Conservation (phyloP, 1,140 invertebrate species). For the Meloidogyne hapla region DNA sequence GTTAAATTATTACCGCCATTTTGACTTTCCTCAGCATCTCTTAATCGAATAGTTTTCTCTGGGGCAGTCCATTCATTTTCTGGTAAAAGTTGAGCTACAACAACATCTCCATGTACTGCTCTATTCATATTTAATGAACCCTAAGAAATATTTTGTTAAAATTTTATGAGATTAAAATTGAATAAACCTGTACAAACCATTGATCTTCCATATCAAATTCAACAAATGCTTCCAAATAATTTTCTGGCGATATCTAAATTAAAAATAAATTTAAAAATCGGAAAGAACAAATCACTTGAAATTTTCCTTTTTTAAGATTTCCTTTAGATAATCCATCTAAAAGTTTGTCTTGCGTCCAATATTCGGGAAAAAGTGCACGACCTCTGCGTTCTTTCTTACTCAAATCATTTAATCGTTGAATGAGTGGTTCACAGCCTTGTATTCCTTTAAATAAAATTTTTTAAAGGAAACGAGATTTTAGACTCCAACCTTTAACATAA, state of each 20-base stretch:
- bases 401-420: slow-evolving; percentile 40
- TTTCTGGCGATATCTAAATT: slow-evolving; percentile 46
- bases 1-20: slow-evolving; percentile 45
- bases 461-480: slow-evolving; percentile 11
- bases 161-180: neutral
- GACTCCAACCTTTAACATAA: slow-evolving; percentile 41
- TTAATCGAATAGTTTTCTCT: slow-evolving; percentile 62
- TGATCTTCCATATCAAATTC: slow-evolving; percentile 36
- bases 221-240: slow-evolving; percentile 49
- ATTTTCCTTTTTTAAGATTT: slow-evolving; percentile 50
- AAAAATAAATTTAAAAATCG: slow-evolving; percentile 5
- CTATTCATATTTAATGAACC: slow-evolving; percentile 71
- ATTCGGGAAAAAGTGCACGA: slow-evolving; percentile 41
- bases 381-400: slow-evolving; percentile 35
- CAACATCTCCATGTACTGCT: slow-evolving; percentile 90
- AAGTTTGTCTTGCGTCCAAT: slow-evolving; percentile 42
- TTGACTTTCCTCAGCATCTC: slow-evolving; percentile 62
- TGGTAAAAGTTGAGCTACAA: slow-evolving; percentile 85
- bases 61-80: slow-evolving; percentile 86
- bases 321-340: slow-evolving; percentile 42
- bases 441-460: slow-evolving; percentile 34
- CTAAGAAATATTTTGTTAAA: slow-evolving; percentile 1
- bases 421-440: slow-evolving; percentile 9
- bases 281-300: slow-evolving; percentile 22
- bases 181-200: slow-evolving; percentile 36